Conservation (phyloP, 2,797 vertebrate genomes). For the Thunnus albacares region DNA sequence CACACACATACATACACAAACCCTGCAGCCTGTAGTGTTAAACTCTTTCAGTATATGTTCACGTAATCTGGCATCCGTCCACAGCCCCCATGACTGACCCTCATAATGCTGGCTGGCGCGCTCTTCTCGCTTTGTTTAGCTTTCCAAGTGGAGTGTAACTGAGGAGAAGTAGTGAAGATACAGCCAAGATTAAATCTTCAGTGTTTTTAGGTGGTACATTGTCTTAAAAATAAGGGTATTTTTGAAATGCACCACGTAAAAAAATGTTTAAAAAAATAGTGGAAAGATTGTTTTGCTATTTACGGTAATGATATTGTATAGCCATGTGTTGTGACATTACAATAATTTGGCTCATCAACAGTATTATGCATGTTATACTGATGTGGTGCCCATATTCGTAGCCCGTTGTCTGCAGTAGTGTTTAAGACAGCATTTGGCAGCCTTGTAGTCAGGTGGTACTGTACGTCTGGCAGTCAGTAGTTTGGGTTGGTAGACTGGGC, state of each 20-base stretch:
- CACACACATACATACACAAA: slow-evolving; percentile 54
- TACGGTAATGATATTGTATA: slow-evolving; percentile 28
- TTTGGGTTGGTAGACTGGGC: slow-evolving; percentile 73
- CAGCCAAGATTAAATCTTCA: slow-evolving; percentile 73
- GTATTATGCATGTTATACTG: slow-evolving; percentile 51
- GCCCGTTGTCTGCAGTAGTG: slow-evolving; percentile 37
- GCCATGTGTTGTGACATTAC: slow-evolving; percentile 45
- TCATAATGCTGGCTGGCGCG: slow-evolving; percentile 79
- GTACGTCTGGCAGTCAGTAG: slow-evolving; percentile 75
- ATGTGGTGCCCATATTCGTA: slow-evolving; percentile 61
- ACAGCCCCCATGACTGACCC: slow-evolving; percentile 83
- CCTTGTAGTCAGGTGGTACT: slow-evolving; percentile 61
- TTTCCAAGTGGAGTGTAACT: slow-evolving; percentile 76
- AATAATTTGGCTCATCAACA: slow-evolving; percentile 59
- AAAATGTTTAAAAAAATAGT: slow-evolving; percentile 2
- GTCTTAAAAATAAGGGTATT: slow-evolving; percentile 64
- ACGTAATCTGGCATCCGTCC: slow-evolving; percentile 83
- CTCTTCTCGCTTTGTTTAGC: slow-evolving; percentile 77
- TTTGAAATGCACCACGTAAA: slow-evolving; percentile 27
- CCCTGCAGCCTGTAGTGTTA: slow-evolving; percentile 83
- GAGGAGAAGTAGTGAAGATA: slow-evolving; percentile 73
- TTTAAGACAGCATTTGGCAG: slow-evolving; percentile 68
- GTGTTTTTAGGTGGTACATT: slow-evolving; percentile 53
- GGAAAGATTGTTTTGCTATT: background rate
- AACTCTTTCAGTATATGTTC: slow-evolving; percentile 82